Evolutionary conservation across 2,113 vertebrate genomes (phyloP).

Genomic region (Clarias magur): DNA sequence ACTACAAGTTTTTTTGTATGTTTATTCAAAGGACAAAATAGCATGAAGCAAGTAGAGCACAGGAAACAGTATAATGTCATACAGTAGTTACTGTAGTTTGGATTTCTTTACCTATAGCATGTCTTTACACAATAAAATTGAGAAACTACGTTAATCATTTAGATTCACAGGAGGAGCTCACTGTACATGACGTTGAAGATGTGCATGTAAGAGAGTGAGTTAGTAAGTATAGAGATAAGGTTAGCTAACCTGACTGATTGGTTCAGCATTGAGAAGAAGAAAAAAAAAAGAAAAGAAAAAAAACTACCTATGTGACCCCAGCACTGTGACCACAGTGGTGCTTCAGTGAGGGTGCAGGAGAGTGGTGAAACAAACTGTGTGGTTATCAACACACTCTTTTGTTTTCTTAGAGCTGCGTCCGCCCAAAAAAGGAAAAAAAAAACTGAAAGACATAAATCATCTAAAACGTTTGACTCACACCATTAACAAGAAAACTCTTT

Average conservation of each 20-base stretch:
- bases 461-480: background rate
- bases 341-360: background rate
- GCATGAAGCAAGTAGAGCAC: too few relatives aligned
- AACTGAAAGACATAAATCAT: background rate
- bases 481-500: background rate
- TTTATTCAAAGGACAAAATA: too few relatives aligned
- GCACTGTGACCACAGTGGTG: background rate
- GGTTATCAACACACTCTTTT: background rate
- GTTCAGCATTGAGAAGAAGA: too few relatives aligned
- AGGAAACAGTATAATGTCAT: too few relatives aligned
- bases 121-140: background rate
- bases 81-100: too few relatives aligned
- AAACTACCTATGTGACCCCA: background rate
- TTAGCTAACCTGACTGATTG: too few relatives aligned
- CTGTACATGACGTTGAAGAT: background rate
- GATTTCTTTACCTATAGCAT: background rate
- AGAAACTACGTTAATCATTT: background rate
- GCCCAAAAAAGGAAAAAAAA: background rate
- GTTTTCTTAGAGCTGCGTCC: background rate
- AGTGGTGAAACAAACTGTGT: background rate
- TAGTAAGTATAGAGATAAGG: too few relatives aligned
- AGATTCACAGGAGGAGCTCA: background rate
- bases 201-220: too few relatives aligned
- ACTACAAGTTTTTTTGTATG: too few relatives aligned
- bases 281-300: too few relatives aligned